Evolutionary conservation across 2,113 vertebrate species (phyloP), one percentile per base, ranked within the genome.

Genomic region (Heterochromis multidens): DNA sequence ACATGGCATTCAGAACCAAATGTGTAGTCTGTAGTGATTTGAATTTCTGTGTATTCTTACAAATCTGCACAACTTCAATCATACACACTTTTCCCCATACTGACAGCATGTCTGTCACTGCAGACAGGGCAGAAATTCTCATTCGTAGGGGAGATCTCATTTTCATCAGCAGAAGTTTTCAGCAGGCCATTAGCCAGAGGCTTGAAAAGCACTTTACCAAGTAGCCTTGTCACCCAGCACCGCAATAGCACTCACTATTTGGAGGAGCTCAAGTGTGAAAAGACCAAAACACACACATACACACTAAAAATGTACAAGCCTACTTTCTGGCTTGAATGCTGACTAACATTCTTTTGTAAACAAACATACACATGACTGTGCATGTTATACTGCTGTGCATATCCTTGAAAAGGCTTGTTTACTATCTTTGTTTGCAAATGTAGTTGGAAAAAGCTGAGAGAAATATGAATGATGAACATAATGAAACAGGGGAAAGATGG

Each of bases 201-300:
- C 78, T 81, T 86, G 23, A 88, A 92, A 88, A 87, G 72, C 90
- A 89, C 89, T 92, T 88, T 89, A 77, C 87, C 84, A 89, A 91
- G 82, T 59, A 84, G 74, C 82, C 78, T 40, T 85, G 85, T 89
- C 89, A 78, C 70, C 43, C 81, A 7, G 74, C 70, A 29, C 62
- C 7, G 35, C 76, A 62, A 29, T 77, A 43, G 27, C 77, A 57
- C 56, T 82, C 70, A 57, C 59, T 82, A 84, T 82, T 81, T 82
- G 61, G 49, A 81, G 85, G 62, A 82, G 83, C 82, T 74, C 70
- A 74, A 74, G 70, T 74, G 70, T 74, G 46, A 74, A 74, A 74
- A 52, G 46, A 33, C 70, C 70, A 54, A 74, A 74, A 74, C 46
- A 76, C 70, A 56, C 33, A 4, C 10, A 40, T 17, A 59, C 54